phyloP scores from a whole-genome alignment of 2,888 invertebrate species.

The Cacoxenus indagator region DNA sequence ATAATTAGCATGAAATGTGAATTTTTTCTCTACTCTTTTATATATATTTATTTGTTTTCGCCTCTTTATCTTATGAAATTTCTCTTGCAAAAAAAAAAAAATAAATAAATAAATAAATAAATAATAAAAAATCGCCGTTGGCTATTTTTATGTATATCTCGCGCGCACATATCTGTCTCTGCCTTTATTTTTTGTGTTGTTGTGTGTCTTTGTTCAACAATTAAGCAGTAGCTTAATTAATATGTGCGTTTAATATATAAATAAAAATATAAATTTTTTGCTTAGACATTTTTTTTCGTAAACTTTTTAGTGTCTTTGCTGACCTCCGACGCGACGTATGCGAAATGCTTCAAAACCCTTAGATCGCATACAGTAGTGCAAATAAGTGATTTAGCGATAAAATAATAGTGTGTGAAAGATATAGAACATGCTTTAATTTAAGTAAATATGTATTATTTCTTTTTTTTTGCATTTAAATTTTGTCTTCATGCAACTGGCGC shows the following conservation, averaged over 20 bases:
- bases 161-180: neutral
- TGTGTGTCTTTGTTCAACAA: conserved; percentile 39
- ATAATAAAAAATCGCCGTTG: conserved; percentile 43
- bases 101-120: too few relatives aligned
- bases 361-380: neutral
- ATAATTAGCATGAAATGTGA: conserved; percentile 66
- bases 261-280: neutral
- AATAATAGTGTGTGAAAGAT: neutral
- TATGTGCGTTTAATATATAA: neutral
- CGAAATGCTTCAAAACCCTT: neutral
- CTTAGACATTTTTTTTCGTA: neutral
- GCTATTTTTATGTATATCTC: conserved; percentile 37
- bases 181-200: conserved; percentile 16
- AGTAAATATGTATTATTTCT: too few relatives aligned
- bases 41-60: conserved; percentile 21
- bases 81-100: too few relatives aligned
- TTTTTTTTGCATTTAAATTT: too few relatives aligned
- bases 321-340: neutral
- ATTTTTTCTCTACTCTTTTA: conserved; percentile 35
- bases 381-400: neutral
- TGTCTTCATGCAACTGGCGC: conserved; percentile 38
- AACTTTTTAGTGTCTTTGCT: neutral
- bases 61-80: conserved; percentile 24
- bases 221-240: conserved; percentile 47
- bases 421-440: neutral